These are phyloP conservation scores for Coryphaenoides rupestris DNA, from an alignment of 2,113 vertebrate genomes.

Conservation along the genomic window DNA sequence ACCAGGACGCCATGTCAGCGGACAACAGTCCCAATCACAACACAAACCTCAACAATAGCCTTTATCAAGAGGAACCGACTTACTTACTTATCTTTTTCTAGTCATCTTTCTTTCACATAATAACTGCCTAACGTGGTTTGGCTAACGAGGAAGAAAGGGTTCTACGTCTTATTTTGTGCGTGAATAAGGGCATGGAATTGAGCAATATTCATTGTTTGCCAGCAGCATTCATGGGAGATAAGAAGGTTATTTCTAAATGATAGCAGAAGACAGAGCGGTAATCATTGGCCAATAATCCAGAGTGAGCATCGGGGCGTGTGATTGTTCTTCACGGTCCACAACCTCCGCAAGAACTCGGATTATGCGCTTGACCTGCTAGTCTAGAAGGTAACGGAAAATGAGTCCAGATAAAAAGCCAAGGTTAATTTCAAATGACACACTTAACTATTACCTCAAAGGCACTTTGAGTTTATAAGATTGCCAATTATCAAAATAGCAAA, in stretches of 20 bases:
- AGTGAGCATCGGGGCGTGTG: slow-evolving; percentile 33
- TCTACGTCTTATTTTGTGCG: neutral
- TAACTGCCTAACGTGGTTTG: too few relatives aligned
- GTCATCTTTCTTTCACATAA: too few relatives aligned
- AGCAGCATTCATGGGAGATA: neutral
- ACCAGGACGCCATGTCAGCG: slow-evolving; percentile 29
- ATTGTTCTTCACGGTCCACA: slow-evolving; percentile 25
- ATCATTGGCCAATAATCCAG: too few relatives aligned
- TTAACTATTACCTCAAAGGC: too few relatives aligned
- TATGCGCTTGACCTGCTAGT: slow-evolving; percentile 9
- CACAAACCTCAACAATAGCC: too few relatives aligned
- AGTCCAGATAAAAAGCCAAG: too few relatives aligned
- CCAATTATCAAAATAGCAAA: too few relatives aligned
- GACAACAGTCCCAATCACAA: too few relatives aligned
- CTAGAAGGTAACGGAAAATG: neutral
- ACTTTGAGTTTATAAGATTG: too few relatives aligned
- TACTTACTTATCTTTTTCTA: slow-evolving; percentile 7
- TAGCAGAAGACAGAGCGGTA: too few relatives aligned
- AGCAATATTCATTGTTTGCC: neutral
- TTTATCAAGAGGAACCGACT: neutral
- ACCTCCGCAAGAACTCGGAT: slow-evolving; percentile 16
- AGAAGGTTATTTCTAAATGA: too few relatives aligned
- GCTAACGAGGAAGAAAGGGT: neutral
- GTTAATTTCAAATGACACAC: too few relatives aligned
- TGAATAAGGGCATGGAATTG: neutral